Base-by-base conservation (phyloP, 2,797 vertebrate species). In the Cryptoblepharus egeriae region DNA sequence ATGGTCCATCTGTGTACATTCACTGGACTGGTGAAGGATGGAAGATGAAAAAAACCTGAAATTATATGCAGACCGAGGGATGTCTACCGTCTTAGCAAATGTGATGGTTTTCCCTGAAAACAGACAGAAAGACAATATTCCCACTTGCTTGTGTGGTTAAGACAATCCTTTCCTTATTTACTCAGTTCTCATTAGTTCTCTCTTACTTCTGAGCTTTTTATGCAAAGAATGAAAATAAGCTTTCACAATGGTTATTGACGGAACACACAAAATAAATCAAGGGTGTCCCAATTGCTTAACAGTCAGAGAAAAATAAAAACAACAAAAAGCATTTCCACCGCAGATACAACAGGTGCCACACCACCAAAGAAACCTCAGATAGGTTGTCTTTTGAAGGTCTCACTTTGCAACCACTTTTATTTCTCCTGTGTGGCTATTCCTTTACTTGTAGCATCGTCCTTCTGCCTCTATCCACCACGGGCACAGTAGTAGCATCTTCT, bases 11-110 rank as follows among this genome's bases (percentile, higher is more conserved):
- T 97, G 96, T 0, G 96, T 97, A 94, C 98, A 98, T 70, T 99
- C 97, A 0, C 93, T 96, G 3, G 96, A 97, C 58, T 98, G 97
- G 89, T 99, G 98, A 73, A 97, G 96, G 79, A 96, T 83, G 2
- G 97, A 97, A 0, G 98, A 97, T 0, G 98, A 97, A 0, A 99
- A 99, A 96, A 99, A 99, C 28, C 98, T 95, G 84, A 99, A 97
- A 96, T 99, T 99, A 90, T 97, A 90, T 0, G 77, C 96, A 0
- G 98, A 92, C 15, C 98, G 93, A 11, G 98, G 98, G 67, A 99
- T 98, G 89, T 99, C 98, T 83, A 98, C 81, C 0, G 94, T 97
- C 83, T 96, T 96, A 0, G 99, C 98, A 88, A 97, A 96, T 0
- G 94, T 93, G 24, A 98, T 16, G 0, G 98, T 98, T 96, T 99